Evolutionary conservation across 2,797 vertebrate genomes (phyloP).

Genomic region (Girardinus metallicus): DNA sequence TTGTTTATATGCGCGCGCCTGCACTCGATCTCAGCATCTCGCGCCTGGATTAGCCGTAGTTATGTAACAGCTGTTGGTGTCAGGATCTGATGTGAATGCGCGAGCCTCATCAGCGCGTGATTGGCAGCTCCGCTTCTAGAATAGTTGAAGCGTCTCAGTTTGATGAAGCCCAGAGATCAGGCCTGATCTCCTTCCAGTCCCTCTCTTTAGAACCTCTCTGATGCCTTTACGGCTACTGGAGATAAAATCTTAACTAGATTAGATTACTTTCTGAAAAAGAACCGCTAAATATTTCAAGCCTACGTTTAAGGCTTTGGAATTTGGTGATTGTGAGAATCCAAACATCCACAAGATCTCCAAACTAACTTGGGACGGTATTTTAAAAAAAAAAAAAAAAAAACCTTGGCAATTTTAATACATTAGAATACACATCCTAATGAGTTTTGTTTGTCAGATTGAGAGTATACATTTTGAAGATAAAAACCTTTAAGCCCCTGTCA

Average conservation of each 20-base stretch:
- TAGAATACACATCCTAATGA: background rate
- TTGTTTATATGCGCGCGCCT: conserved; percentile 27
- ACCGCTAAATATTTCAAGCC: conserved; percentile 51
- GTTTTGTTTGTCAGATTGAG: background rate
- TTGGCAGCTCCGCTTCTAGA: conserved; percentile 71
- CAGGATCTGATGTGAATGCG: conserved; percentile 62
- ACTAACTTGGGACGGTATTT: background rate
- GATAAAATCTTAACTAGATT: conserved; percentile 66
- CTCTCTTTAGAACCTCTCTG: conserved; percentile 52
- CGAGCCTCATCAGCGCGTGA: conserved; percentile 70
- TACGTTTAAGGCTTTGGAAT: conserved; percentile 46
- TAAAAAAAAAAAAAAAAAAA: background rate
- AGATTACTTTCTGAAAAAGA: conserved; percentile 63
- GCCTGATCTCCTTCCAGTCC: conserved; percentile 38
- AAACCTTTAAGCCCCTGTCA: background rate
- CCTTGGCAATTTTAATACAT: background rate
- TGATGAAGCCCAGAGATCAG: conserved; percentile 71
- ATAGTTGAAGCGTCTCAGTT: conserved; percentile 71
- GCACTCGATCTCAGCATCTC: conserved; percentile 37
- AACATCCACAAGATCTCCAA: background rate
- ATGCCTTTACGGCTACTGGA: conserved; percentile 42
- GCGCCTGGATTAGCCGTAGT: conserved; percentile 62
- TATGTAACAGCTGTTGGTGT: conserved; percentile 77
- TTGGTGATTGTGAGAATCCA: conserved; percentile 17
- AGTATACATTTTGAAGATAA: background rate